These are phyloP conservation scores for Mastomys coucha DNA, from an alignment of 2,113 vertebrate species.

Conservation along the genomic window DNA sequence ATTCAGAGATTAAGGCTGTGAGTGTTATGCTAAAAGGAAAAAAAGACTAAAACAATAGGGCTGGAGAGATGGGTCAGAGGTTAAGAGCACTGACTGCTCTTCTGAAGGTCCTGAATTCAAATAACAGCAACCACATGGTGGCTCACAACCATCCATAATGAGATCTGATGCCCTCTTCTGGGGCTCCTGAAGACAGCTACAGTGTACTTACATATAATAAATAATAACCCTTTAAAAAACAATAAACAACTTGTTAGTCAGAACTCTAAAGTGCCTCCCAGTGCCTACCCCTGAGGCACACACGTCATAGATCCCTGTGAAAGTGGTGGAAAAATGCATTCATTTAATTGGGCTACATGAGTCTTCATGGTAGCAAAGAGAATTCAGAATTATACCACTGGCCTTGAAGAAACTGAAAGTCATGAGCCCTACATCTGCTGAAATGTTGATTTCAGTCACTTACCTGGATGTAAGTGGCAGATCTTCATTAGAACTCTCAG, in stretches of 20 bases:
- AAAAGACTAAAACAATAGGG: no score
- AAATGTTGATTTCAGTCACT: not conserved
- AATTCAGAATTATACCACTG: constrained; percentile 41
- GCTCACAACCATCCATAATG: no score
- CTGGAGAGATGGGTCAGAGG: no score
- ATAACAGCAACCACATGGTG: no score
- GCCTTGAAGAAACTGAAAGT: not conserved
- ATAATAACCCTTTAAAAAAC: not conserved
- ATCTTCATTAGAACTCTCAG: not conserved
- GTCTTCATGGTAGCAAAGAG: not conserved
- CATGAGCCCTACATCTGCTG: not conserved
- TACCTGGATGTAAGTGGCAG: not conserved
- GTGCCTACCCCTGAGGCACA: not conserved
- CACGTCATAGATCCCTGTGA: not conserved
- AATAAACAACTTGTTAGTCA: not conserved
- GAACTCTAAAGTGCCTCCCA: not conserved
- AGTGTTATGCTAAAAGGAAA: not conserved
- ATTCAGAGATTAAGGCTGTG: not conserved
- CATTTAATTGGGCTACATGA: not conserved
- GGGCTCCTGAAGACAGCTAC: no score
- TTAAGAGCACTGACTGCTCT: no score
- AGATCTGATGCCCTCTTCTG: no score
- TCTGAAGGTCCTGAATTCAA: no score
- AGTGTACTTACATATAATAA: no score
- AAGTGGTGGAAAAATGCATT: not conserved